Conservation (phyloP, 2,797 vertebrate species). For the Anabacerthia variegaticeps region DNA sequence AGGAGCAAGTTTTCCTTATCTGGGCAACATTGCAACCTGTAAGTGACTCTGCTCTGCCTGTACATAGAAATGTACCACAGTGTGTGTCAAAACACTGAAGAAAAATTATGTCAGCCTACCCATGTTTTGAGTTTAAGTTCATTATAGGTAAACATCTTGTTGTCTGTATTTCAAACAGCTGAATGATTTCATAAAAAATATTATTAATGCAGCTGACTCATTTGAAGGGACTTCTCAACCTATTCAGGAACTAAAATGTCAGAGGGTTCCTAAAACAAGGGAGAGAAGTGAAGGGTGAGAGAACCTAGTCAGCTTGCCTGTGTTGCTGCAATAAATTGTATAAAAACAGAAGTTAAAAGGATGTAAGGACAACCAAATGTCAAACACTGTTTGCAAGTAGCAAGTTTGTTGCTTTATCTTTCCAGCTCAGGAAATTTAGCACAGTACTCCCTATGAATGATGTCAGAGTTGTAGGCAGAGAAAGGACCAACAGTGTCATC, state of each 20-base stretch:
- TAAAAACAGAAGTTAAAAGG: background rate
- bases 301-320: background rate
- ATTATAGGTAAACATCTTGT: background rate
- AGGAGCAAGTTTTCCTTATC: background rate
- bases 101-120: background rate
- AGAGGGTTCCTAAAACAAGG: background rate
- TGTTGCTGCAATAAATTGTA: background rate
- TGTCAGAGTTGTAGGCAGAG: conserved; percentile 27
- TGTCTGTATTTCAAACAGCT: background rate
- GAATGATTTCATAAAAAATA: background rate
- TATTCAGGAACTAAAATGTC: background rate
- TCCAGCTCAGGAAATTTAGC: background rate
- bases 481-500: conserved; percentile 49
- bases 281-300: background rate
- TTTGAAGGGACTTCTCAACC: background rate
- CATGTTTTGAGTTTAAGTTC: background rate
- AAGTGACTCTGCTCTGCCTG: background rate
- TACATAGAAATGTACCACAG: background rate
- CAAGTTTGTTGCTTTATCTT: background rate
- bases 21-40: background rate
- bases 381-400: background rate
- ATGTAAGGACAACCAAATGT: background rate
- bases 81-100: background rate
- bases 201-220: background rate
- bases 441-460: background rate